phyloP scores from a whole-genome alignment of 2,113 vertebrate genomes.

The Scolopax mira region DNA sequence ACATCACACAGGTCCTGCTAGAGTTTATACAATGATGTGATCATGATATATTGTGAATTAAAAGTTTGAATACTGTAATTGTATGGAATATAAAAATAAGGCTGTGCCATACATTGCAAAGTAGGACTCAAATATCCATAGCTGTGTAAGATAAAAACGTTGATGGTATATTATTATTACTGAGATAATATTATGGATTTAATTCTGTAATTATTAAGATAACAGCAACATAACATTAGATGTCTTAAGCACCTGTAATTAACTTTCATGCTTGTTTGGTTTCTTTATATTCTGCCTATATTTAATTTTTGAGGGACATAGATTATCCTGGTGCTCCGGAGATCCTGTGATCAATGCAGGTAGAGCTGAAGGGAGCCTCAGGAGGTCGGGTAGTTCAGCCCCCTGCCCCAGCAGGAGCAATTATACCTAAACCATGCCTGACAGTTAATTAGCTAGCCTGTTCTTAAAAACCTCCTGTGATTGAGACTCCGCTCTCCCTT shows the following conservation, averaged over 20 bases:
- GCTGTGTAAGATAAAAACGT: not conserved
- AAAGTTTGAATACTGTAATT: not conserved
- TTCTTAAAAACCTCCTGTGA: not conserved
- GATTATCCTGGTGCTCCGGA: not conserved
- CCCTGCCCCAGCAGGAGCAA: not conserved
- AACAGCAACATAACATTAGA: not conserved
- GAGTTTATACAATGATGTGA: not conserved
- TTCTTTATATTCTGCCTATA: not conserved
- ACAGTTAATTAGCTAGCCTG: slow-evolving; percentile 4
- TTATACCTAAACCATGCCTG: not conserved
- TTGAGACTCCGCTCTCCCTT: not conserved
- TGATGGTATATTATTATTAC: not conserved
- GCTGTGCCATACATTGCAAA: not conserved
- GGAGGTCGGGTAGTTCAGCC: not conserved
- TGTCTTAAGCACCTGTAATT: not conserved
- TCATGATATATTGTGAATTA: fast-evolving
- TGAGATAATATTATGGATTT: not conserved
- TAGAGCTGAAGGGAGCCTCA: not conserved
- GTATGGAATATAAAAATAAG: not conserved
- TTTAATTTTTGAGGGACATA: not conserved
- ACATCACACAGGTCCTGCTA: not conserved
- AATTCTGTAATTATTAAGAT: not conserved
- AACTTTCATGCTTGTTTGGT: not conserved
- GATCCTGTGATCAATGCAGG: not conserved
- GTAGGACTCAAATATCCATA: not conserved